Percentiles rank a stretch among this genome's conserved stretches.
phyloP scores from a whole-genome alignment of 2,797 vertebrate species.

The Gymnopithys bicolor region DNA sequence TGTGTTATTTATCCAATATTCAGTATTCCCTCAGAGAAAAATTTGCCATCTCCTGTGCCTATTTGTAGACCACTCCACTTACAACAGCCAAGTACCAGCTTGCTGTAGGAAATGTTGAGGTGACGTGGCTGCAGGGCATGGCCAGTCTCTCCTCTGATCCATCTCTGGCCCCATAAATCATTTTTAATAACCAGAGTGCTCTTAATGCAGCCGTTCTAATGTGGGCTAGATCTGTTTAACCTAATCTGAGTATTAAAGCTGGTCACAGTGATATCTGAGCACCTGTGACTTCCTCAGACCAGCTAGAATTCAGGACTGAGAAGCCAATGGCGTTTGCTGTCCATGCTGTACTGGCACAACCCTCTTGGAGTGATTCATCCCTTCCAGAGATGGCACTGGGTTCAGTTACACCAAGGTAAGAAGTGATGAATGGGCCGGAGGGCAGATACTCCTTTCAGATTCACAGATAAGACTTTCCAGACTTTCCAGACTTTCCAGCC shows the following conservation, averaged over 20 bases:
- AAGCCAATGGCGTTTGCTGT: conserved; percentile 52
- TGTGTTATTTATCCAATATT: conserved; percentile 38
- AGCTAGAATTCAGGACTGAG: conserved; percentile 26
- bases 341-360: conserved; percentile 3
- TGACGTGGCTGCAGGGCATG: background rate
- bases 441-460: background rate
- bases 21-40: background rate
- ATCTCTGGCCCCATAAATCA: conserved; percentile 8
- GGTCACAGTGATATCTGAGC: conserved; percentile 44
- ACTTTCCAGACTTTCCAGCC: background rate
- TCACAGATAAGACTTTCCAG: background rate
- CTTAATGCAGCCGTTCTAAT: conserved; percentile 33
- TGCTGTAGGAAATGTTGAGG: background rate
- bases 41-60: conserved; percentile 11
- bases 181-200: conserved; percentile 41
- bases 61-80: background rate
- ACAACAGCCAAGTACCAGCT: background rate
- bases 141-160: conserved; percentile 14
- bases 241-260: conserved; percentile 48
- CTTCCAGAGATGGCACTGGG: conserved; percentile 11
- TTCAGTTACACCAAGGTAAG: background rate
- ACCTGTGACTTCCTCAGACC: conserved; percentile 52
- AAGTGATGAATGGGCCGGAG: background rate
- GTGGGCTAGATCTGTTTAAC: conserved; percentile 33
- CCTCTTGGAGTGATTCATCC: conserved; percentile 5